These are phyloP conservation scores for Pseudomugil gertrudae DNA, from an alignment of 2,797 vertebrate species.

Conservation along the genomic window DNA sequence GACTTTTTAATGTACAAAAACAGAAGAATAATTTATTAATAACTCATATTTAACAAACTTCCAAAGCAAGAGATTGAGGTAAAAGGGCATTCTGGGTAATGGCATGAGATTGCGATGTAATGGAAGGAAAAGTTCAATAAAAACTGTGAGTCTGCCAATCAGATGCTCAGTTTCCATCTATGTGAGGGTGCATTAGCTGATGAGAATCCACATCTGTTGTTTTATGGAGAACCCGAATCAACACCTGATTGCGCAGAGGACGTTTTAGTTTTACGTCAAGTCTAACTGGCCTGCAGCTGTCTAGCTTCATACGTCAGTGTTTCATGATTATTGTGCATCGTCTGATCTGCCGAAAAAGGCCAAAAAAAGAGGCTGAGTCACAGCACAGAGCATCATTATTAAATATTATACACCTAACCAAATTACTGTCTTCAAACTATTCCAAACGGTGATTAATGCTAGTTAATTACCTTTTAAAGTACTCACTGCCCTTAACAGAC, in stretches of 20 bases:
- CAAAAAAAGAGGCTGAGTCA: slow-evolving; percentile 4
- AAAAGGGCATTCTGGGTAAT: neutral
- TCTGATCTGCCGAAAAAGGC: slow-evolving; percentile 20
- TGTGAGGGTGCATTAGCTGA: neutral
- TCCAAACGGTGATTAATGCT: slow-evolving; percentile 9
- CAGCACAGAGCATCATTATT: neutral
- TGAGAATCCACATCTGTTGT: neutral
- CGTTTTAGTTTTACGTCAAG: slow-evolving; percentile 16
- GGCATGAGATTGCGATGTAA: neutral
- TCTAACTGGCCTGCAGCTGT: slow-evolving; percentile 3
- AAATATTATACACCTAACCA: neutral
- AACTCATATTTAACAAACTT: neutral
- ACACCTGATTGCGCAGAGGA: neutral
- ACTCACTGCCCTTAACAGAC: slow-evolving; percentile 23
- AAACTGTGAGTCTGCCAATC: neutral
- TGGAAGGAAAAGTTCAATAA: neutral
- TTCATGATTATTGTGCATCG: slow-evolving; percentile 6
- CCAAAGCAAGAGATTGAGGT: neutral
- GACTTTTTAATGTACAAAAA: neutral
- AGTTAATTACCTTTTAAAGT: slow-evolving; percentile 30
- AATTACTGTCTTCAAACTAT: neutral
- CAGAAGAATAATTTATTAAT: neutral
- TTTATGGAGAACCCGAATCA: neutral
- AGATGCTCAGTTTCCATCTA: neutral
- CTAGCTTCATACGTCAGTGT: neutral